phyloP scores from a whole-genome alignment of 2,797 vertebrate species.

The Leptoclinus maculatus region DNA sequence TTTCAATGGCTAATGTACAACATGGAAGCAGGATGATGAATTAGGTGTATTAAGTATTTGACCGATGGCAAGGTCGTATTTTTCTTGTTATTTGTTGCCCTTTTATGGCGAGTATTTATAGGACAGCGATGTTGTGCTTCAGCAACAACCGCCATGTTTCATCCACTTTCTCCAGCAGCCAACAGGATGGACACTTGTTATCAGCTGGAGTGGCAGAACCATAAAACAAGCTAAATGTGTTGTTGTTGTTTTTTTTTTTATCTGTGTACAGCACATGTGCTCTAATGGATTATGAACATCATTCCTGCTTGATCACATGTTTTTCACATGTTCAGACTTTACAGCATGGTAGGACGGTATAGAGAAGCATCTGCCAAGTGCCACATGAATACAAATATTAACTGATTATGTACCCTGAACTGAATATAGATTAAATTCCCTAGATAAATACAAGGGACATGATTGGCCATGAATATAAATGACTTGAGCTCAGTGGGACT shows the following conservation, averaged over 20 bases:
- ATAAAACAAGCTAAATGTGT: conserved; percentile 8
- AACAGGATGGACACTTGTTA: conserved; percentile 34
- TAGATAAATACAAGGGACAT: conserved; percentile 62
- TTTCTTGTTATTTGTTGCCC: conserved; percentile 11
- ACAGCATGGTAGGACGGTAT: conserved; percentile 11
- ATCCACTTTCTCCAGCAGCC: conserved; percentile 23
- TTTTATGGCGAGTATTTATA: conserved; percentile 43
- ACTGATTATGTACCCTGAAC: conserved; percentile 65
- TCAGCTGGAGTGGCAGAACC: conserved; percentile 5
- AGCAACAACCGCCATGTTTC: conserved; percentile 37
- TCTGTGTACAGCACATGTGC: neutral
- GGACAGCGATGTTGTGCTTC: conserved; percentile 23
- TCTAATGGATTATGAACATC: neutral
- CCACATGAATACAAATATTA: conserved; percentile 63
- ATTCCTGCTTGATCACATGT: conserved; percentile 20
- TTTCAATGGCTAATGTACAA: conserved; percentile 4
- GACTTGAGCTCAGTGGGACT: conserved; percentile 32
- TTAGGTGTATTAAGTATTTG: conserved; percentile 20
- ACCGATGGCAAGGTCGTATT: conserved; percentile 44
- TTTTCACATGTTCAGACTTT: conserved; percentile 17
- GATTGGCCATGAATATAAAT: conserved; percentile 70
- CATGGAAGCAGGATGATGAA: conserved; percentile 35
- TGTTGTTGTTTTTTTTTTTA: neutral
- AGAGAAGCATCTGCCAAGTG: conserved; percentile 47
- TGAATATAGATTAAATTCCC: conserved; percentile 66